Conservation (phyloP, 30 jellyfish, hydroid and myxozoan genomes). For the Turritopsis rubra region DNA sequence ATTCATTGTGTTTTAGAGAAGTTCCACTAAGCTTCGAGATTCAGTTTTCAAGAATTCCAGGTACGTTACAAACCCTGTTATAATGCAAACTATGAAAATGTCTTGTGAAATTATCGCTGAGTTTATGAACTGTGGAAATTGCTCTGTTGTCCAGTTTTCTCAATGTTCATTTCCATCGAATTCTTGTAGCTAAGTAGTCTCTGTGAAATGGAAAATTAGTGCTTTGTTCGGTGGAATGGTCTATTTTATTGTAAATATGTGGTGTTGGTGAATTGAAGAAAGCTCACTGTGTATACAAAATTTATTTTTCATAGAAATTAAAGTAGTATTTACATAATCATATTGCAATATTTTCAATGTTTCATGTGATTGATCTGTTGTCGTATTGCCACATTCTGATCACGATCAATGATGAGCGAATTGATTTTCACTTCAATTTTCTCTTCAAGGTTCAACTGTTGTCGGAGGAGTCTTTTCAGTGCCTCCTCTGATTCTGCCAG, state of each 20-base stretch:
- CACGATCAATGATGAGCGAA: conserved; percentile 77
- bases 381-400: conserved; percentile 67
- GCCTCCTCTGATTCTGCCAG: conserved; percentile 58
- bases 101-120: too few species aligned
- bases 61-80: too few species aligned
- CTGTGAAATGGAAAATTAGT: not conserved
- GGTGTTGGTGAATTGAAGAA: too few species aligned
- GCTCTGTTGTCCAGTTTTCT: too few species aligned
- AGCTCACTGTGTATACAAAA: not conserved
- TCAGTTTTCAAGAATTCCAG: too few species aligned
- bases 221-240: not conserved
- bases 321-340: not conserved
- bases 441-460: conserved; percentile 68
- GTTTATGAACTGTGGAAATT: too few species aligned
- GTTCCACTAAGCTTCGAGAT: too few species aligned
- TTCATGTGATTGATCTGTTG: conserved; percentile 52
- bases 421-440: conserved; percentile 68
- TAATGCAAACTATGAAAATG: too few species aligned
- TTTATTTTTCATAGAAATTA: not conserved
- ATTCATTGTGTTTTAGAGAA: too few species aligned
- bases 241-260: not conserved
- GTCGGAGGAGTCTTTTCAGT: conserved; percentile 66
- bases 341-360: not conserved
- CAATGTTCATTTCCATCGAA: too few species aligned
- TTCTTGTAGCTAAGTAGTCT: too few species aligned